Evolutionary conservation across 2,888 invertebrate species (phyloP).

Genomic region (Orgyia antiqua): DNA sequence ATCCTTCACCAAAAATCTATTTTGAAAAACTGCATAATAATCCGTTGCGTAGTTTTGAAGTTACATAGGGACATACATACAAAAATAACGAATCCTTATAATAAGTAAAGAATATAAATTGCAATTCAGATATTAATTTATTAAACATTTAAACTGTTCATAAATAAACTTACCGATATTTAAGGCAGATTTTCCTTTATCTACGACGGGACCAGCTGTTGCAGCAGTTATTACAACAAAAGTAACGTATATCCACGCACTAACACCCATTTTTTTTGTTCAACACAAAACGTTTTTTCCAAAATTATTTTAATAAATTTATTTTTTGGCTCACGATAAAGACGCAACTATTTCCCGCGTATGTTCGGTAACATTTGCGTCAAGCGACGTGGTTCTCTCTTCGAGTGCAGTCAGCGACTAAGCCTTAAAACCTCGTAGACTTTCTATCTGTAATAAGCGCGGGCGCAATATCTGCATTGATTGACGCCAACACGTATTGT

Average conservation of each 20-base stretch:
- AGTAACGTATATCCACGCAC: slow-evolving; percentile 61
- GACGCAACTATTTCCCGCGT: slow-evolving; percentile 74
- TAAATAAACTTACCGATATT: slow-evolving; percentile 58
- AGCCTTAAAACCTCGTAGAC: slow-evolving; percentile 40
- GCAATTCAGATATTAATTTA: no score
- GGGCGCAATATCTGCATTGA: slow-evolving; percentile 45
- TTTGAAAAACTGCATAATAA: no score
- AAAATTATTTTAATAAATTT: slow-evolving; percentile 11
- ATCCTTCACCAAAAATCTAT: no score
- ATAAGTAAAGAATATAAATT: no score
- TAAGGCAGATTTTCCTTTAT: slow-evolving; percentile 39
- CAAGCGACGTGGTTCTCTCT: slow-evolving; percentile 44
- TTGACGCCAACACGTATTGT: slow-evolving; percentile 2
- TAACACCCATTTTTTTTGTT: slow-evolving; percentile 60
- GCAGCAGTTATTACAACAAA: slow-evolving; percentile 58
- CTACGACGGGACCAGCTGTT: slow-evolving; percentile 56
- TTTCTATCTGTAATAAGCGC: slow-evolving; percentile 70
- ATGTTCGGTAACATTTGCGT: slow-evolving; percentile 69
- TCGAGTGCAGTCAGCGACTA: slow-evolving; percentile 60
- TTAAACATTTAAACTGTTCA: no score
- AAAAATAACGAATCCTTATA: no score
- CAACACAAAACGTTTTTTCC: slow-evolving; percentile 29
- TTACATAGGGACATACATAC: no score
- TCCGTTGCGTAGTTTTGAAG: no score
- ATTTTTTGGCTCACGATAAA: slow-evolving; percentile 33